Base-by-base conservation (phyloP, 1,140 invertebrate species). In the Ptiloglossa arizonensis region DNA sequence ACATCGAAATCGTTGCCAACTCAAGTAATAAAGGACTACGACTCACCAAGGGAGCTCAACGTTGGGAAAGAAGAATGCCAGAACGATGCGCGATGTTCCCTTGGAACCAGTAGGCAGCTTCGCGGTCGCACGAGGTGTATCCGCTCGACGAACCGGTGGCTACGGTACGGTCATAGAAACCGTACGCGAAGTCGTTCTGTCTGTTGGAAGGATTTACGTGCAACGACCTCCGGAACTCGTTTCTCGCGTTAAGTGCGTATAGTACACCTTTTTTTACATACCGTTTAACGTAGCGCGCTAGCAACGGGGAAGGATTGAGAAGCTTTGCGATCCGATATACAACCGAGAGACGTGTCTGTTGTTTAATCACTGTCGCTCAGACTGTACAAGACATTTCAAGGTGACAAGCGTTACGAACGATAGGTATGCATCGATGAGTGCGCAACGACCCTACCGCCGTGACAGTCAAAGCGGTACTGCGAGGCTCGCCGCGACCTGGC, bases 401-500 rank as follows among this genome's bases (percentile, higher is more conserved):
- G 29, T 27, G 5, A 3, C 15, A 6, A 46, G 48, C 32, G 24
- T 9, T 46, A n/a, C n/a, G 29, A 44, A 24, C 15, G 50, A 57
- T 24, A 24, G 13, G 41, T 9, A 5, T 5, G 1, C 13, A 1
- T 1, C 22, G 2, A n/a, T 5, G 22, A 0, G 11, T 4, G 29
- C 27, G 11, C 15, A 24, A 17, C 13, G 15, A 44, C 11, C 73
- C 66, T 57, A 32, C 52, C 84, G 60, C 81, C 84, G 79, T 81
- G 80, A 76, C 76, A 70, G 82, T 86, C 87, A 78, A 82, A 83
- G 79, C 80, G 81, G 76, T 80, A 89, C 88, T 89, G 85, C 79
- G 80, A 88, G 77, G 72, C 64, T 83, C 72, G 81, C 64, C 57
- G 63, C 74, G 79, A 84, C 87, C 82, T 81, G 85, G 77, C 77